Base-by-base conservation (phyloP, 2,888 invertebrate species). In the Eilema griseolum region DNA sequence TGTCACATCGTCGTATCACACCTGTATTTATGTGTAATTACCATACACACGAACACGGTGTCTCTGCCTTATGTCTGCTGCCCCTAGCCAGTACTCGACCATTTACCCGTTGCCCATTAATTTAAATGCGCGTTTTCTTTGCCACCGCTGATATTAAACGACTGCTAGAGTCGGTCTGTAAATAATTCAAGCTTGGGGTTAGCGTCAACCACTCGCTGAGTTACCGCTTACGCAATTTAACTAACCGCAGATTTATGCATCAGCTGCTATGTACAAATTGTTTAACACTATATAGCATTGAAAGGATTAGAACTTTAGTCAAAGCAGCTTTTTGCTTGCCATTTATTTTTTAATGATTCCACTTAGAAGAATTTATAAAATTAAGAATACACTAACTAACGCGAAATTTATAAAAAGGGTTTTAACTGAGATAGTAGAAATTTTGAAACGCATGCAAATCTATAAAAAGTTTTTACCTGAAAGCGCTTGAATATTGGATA, bases 81-180 rank as follows among this genome's bases (percentile, higher is more conserved):
- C 72, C 68, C 71, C 61, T 71, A 76, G 71, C 74, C 64, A 72
- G 75, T 69, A 73, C 71, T 67, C 70, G 71, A 63, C 70, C 78
- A 78, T 81, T 81, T 81, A 76, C 72, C 71, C 70, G 83, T 83
- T 85, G 86, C 79, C 88, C 90, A 90, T 92, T 93, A 90, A 91
- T 89, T 92, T 92, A 90, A 92, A 90, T 89, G 89, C 87, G 78
- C 83, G 87, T 89, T 92, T 92, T 93, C 91, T 91, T 92, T 91
- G 84, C 88, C 82, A 85, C 86, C 77, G 77, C 78, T 73, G 82
- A 88, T 87, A 87, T 90, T 91, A 90, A 90, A 86, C 85, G 85
- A 85, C 86, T 88, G 72, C 73, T 79, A 78, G 83, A 85, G 85
- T 85, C 84, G 77, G 70, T 73, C 69, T 83, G 80, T 86, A 85